Base-by-base conservation (phyloP, 2,888 invertebrate genomes). In the Gari tellinella region DNA sequence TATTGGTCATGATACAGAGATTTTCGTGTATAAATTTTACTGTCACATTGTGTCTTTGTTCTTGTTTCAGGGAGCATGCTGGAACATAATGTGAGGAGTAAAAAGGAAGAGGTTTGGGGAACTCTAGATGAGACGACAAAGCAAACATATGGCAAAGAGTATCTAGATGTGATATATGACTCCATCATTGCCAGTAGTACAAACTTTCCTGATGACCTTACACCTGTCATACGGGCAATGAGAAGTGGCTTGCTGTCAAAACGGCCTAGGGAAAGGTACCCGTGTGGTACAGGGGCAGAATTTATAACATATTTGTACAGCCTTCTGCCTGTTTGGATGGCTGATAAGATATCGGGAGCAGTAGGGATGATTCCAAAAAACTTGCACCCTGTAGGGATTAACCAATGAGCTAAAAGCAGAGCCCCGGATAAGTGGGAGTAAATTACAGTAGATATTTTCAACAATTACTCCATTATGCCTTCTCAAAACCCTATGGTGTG, bases 221-320 rank as follows among this genome's bases (percentile, higher is more conserved):
- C 88, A 21, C 89, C 90, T 1, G 88, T 90, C 17, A 84, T 88
- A 10, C 80, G 89, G 12, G 89, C 89, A 14, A 87, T 90, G 76
- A 80, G 89, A 14, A 88, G 88, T 62, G 88, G 86, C 12, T 80
- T 91, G 26, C 76, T 91, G 17, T 90, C 91, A 26, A 89, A 88
- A 52, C 72, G 86, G 14, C 91, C 90, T 0, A 72, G 85, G 10
- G 87, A 86, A 43, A 74, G 87, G 7, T 91, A 89, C 73, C 86
- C 86, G 0, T 89, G 89, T 61, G 90, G 90, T 3, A 77, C 82
- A 0, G 90, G 90, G 4, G 89, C 88, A 5, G 88, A 89, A 38
- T 72, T 86, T 23, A 57, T 89, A 3, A 78, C 89, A 21, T 83
- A 75, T n/a, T 14, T 89, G 41, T 86, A 84, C 58, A 82, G 87